Conservation (phyloP, 2,888 invertebrate genomes). For the Fabriciana adippe region DNA sequence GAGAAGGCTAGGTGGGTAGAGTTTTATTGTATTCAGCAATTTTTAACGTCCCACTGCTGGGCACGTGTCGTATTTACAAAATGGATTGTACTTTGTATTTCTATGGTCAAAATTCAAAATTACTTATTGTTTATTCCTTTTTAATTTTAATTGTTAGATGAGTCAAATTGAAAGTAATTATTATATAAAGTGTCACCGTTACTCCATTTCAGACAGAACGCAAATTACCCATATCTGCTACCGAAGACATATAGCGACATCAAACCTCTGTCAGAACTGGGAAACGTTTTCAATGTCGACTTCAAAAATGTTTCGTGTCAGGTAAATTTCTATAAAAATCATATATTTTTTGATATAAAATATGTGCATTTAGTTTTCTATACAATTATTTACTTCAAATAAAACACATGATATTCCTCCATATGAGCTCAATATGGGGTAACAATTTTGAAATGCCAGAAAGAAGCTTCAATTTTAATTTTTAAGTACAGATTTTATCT, state of each 20-base stretch:
- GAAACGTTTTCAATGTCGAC: conserved; percentile 71
- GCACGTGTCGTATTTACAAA: not conserved
- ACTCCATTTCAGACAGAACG: conserved; percentile 82
- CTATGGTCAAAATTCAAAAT: not conserved
- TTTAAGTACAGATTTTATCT: not conserved
- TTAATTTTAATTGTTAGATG: not conserved
- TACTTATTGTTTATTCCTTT: too few species aligned
- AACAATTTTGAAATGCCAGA: too few species aligned
- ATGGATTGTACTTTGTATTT: not conserved
- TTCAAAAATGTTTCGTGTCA: conserved; percentile 86
- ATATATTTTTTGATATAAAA: too few species aligned
- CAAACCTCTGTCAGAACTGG: conserved; percentile 70
- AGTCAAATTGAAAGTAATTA: not conserved
- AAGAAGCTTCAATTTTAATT: too few species aligned
- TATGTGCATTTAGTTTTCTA: not conserved
- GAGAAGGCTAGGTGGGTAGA: conserved; percentile 82
- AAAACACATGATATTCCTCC: too few species aligned
- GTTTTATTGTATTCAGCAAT: too few species aligned
- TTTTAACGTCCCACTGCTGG: too few species aligned
- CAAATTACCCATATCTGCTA: conserved; percentile 90
- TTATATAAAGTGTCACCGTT: not conserved
- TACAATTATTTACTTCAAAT: not conserved
- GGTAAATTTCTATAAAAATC: conserved; percentile 62
- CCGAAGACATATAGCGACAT: conserved; percentile 91
- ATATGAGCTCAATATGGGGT: too few species aligned